phyloP scores from a whole-genome alignment of 1,140 invertebrate genomes.

The Cyrtorhinus lividipennis region DNA sequence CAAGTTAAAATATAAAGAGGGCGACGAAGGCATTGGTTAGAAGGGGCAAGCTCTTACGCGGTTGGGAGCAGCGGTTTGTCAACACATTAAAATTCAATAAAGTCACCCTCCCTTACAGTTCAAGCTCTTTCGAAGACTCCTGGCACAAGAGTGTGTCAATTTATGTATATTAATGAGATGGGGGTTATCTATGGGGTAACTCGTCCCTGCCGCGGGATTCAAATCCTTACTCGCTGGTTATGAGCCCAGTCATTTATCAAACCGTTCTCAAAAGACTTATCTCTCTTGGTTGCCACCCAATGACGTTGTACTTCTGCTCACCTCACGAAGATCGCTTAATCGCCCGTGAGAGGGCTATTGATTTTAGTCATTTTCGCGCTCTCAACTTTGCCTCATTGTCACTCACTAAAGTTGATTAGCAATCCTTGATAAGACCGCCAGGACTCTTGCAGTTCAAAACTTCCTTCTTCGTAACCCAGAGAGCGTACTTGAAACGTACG shows the following conservation, averaged over 20 bases:
- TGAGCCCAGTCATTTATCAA: not conserved
- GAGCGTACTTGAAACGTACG: no score
- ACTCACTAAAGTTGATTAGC: no score
- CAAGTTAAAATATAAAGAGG: not conserved
- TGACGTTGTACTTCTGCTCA: conserved; percentile 1
- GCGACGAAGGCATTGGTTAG: not conserved
- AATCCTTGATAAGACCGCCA: no score
- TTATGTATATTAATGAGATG: conserved; percentile 10
- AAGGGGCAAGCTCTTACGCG: not conserved
- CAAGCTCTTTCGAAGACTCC: not conserved
- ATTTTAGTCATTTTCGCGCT: no score
- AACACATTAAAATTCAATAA: conserved; percentile 10
- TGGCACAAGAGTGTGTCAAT: conserved; percentile 1
- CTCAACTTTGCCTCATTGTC: no score
- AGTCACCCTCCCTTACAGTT: not conserved
- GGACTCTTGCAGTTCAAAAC: no score
- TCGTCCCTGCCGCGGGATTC: not conserved
- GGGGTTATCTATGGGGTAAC: not conserved
- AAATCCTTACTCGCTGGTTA: not conserved
- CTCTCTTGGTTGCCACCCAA: not conserved
- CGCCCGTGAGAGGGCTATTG: not conserved
- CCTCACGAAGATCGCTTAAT: not conserved
- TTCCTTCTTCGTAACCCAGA: no score
- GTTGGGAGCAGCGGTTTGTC: conserved; percentile 4
- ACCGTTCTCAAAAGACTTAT: conserved; percentile 10